Evolutionary conservation across 2,113 vertebrate genomes (phyloP), one percentile per base, ranked within the genome.

Genomic region (Cheilinus undulatus): DNA sequence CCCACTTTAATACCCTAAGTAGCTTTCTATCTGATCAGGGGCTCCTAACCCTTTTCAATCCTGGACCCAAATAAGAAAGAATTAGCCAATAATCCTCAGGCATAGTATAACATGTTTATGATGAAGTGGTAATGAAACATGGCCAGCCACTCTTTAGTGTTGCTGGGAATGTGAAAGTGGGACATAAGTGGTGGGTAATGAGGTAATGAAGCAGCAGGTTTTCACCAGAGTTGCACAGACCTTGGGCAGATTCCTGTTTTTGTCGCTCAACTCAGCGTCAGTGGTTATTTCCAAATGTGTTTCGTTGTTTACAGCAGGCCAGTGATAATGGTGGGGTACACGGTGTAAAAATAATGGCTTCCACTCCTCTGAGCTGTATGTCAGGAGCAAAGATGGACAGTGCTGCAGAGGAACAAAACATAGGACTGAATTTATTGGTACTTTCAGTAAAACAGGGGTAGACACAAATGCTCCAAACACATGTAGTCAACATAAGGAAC

Each of bases 1-100:
- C 83, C 85, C 76, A 86, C 11, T 88, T 88, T 84, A 84, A 90
- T 85, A 83, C 66, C 52, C 58, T 79, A 83, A 92, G 86, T 61
- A 82, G 71, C 67, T 84, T 85, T 79, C 63, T 82, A 59, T 90
- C 76, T 82, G 85, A 86, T 89, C 78, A 73, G 77, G 60, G 67
- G 32, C 56, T 80, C 53, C 50, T 61, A 77, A 84, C 82, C 61
- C 70, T 52, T 66, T 59, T 69, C 65, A 66, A 36, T 66, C 46
- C 73, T 80, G 79, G 86, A 86, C 17, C 20, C 56, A 69, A 69
- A 87, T 80, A 64, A 86, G 28, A 80, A 66, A 51, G 62, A 83
- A 76, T 85, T 60, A 69, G 38, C 69, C 30, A 53, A 19, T 70
- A 48, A 83, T 36, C 24, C 54, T 65, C 23, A 58, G 66, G 59